Conservation (phyloP, 2,888 invertebrate species). For the Brachyptera risi region DNA sequence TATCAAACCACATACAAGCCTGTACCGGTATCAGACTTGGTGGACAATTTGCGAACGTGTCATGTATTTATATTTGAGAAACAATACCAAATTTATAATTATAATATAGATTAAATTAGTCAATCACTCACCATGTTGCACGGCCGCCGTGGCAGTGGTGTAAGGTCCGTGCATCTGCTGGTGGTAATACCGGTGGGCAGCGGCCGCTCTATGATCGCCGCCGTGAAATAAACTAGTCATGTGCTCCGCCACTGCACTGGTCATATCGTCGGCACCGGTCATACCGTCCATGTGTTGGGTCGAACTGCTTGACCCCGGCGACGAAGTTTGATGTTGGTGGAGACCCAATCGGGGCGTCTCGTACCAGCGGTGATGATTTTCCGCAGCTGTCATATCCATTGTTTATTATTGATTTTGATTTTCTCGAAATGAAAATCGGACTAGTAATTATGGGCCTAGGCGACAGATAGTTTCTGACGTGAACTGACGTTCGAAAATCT, state of each 20-base stretch:
- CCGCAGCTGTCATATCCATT: constrained; percentile 50
- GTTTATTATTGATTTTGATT: too few species aligned
- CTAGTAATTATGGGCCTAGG: too few species aligned
- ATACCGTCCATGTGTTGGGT: neutral
- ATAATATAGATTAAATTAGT: neutral
- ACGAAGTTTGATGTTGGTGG: constrained; percentile 24
- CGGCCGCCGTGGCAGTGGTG: neutral
- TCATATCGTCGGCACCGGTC: constrained; percentile 13
- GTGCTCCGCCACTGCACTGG: constrained; percentile 9
- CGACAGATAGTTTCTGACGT: too few species aligned
- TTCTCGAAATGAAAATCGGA: too few species aligned
- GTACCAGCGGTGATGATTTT: constrained; percentile 47
- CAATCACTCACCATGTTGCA: constrained; percentile 15
- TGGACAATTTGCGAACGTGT: too few species aligned
- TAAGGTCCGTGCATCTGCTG: constrained; percentile 19
- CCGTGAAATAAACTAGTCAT: constrained; percentile 9
- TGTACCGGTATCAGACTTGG: too few species aligned
- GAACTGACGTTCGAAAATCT: too few species aligned
- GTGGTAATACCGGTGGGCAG: constrained; percentile 17
- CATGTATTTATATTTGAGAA: too few species aligned
- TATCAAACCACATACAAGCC: too few species aligned
- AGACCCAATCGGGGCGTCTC: constrained; percentile 44
- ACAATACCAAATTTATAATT: neutral
- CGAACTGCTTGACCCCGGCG: constrained; percentile 12
- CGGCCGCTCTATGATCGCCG: constrained; percentile 5